Percentiles rank a stretch among this genome's conserved stretches.
These are phyloP conservation scores for Enteromius anoplus DNA, from an alignment of 2,797 vertebrate genomes.

Conservation along the genomic window DNA sequence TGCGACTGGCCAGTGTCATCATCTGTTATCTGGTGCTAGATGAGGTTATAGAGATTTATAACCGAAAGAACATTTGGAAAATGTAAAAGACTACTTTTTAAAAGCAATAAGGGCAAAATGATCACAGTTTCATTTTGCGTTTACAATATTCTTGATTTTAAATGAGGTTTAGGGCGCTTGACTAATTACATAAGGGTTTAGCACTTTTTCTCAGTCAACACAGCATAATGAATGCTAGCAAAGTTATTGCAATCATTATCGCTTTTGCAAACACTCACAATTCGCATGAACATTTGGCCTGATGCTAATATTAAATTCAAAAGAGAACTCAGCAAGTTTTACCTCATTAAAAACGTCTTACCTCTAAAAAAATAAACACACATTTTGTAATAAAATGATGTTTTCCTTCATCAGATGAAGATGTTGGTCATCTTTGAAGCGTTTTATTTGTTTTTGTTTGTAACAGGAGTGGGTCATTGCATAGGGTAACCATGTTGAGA, in stretches of 20 bases:
- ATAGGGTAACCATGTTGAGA: neutral
- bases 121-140: neutral
- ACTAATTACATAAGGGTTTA: neutral
- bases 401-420: neutral
- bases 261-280: constrained; percentile 4
- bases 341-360: neutral
- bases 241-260: constrained; percentile 26
- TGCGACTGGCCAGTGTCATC: constrained; percentile 67
- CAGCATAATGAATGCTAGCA: neutral
- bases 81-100: neutral
- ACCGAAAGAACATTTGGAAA: neutral
- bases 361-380: too few relatives aligned
- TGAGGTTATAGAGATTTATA: neutral
- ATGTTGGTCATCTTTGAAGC: neutral
- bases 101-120: neutral
- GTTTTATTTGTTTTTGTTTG: neutral
- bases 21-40: constrained; percentile 43
- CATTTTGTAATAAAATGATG: neutral
- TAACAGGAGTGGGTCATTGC: neutral
- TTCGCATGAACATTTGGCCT: neutral
- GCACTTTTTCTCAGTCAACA: neutral
- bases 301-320: neutral
- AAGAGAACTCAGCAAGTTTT: neutral
- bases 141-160: neutral
- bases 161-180: neutral